Conservation (phyloP, 2,888 invertebrate genomes). For the Drosophila pseudotalamancana region DNA sequence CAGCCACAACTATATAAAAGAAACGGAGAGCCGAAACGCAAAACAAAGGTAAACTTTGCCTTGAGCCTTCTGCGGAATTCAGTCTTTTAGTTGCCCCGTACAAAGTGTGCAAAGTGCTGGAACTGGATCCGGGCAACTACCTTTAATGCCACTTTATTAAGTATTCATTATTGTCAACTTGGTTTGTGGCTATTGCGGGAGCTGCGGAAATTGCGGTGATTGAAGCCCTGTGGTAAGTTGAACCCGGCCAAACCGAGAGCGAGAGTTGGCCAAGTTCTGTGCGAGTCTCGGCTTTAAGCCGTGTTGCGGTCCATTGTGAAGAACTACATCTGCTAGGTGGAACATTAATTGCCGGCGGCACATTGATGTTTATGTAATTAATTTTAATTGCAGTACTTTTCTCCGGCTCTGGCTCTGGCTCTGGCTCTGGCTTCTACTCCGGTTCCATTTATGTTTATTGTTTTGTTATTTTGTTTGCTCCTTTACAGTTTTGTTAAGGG, state of each 20-base stretch:
- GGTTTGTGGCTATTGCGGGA: slow-evolving; percentile 18
- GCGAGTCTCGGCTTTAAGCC: slow-evolving; percentile 35
- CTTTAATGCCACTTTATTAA: slow-evolving; percentile 72
- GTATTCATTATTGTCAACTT: slow-evolving; percentile 77
- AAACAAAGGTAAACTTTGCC: slow-evolving; percentile 72
- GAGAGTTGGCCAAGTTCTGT: not conserved
- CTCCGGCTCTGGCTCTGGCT: slow-evolving; percentile 9
- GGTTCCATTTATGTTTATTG: slow-evolving; percentile 46
- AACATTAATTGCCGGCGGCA: slow-evolving; percentile 72
- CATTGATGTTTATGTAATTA: slow-evolving; percentile 74
- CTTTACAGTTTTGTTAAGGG: slow-evolving; percentile 38
- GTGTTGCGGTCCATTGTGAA: slow-evolving; percentile 44
- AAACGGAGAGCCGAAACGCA: slow-evolving; percentile 11
- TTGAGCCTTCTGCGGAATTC: slow-evolving; percentile 20
- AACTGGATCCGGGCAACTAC: slow-evolving; percentile 49
- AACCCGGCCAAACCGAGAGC: not conserved
- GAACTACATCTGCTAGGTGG: slow-evolving; percentile 34
- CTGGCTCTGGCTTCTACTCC: no score
- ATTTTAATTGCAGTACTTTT: slow-evolving; percentile 72
- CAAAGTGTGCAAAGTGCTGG: slow-evolving; percentile 20
- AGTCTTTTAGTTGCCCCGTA: slow-evolving; percentile 26
- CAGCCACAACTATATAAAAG: slow-evolving; percentile 24
- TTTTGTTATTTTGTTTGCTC: slow-evolving; percentile 32
- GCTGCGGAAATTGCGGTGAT: slow-evolving; percentile 1
- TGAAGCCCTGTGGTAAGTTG: slow-evolving; percentile 1